Conservation (phyloP, 2,113 vertebrate species). For the Poicephalus meyeri region DNA sequence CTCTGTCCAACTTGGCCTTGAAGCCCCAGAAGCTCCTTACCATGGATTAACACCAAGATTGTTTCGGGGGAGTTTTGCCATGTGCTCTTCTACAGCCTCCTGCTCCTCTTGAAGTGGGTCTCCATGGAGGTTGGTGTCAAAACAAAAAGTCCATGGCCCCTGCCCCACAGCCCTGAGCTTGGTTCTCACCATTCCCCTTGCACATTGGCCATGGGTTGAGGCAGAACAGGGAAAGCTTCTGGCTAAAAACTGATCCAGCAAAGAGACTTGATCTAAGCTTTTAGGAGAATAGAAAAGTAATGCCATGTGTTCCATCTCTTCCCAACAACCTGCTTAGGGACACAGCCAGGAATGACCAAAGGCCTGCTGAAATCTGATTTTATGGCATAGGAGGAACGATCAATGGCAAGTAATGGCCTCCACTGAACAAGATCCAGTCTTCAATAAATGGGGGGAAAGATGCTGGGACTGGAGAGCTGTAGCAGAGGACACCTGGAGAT, state of each 20-base stretch:
- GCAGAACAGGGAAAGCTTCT: not conserved
- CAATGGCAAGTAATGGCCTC: not conserved
- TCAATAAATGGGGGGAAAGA: not conserved
- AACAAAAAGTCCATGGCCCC: not conserved
- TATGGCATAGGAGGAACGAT: not conserved
- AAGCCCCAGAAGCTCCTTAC: not conserved
- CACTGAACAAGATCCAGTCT: not conserved
- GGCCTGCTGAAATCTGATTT: not conserved
- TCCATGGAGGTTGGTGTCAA: not conserved
- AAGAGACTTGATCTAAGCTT: rapidly evolving
- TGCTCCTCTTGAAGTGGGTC: not conserved
- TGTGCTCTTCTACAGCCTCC: not conserved
- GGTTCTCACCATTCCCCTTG: not conserved
- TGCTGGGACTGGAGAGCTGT: not conserved
- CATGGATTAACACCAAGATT: not conserved
- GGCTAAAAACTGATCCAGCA: not conserved
- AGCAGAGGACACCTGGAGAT: not conserved
- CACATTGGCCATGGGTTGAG: rapidly evolving
- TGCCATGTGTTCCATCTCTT: not conserved
- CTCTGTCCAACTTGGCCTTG: not conserved
- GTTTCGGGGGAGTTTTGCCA: not conserved
- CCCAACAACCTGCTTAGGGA: not conserved
- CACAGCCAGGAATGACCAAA: not conserved
- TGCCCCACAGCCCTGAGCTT: too few relatives aligned
- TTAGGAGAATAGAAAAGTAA: not conserved